Evolutionary conservation across 2,888 invertebrate species (phyloP), one percentile per base, ranked within the genome.

Genomic region (Venusia cambrica): DNA sequence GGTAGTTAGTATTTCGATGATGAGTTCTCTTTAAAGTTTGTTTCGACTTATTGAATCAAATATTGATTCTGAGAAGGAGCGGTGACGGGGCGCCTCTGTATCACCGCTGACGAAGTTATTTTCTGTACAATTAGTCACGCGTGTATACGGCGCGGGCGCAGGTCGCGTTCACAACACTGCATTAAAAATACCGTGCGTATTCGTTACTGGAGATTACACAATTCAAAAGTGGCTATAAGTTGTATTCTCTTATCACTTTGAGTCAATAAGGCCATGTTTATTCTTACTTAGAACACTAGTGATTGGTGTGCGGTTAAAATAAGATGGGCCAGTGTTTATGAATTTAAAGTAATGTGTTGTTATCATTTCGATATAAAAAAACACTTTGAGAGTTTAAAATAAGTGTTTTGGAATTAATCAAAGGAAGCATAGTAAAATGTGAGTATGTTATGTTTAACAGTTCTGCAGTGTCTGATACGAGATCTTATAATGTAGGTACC

Each of bases 91-190:
- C 57, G 56, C 58, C 47, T 65, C 54, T 79, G 81, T 81, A 79
- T 84, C 83, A 81, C 73, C 63, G 70, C 79, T 84, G 83, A 79
- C 83, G 74, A 74, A 81, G 83, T 83, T 85, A 85, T 85, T 85
- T 85, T 85, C 84, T 85, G 85, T 76, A 64, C 73, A 67, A 79
- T 85, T 85, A 85, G 85, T 85, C 85, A 87, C 81, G 64, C 81
- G 73, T 71, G 80, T 79, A 84, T 83, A 83, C 84, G 84, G 73
- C 78, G 78, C 77, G 63, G 42, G 65, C 66, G 68, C 70, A 73
- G 59, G 67, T 62, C 71, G 64, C 62, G 73, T 54, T 39, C 48
- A 38, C 46, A 38, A 34, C 42, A 45, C 30, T 38, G 34, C 44
- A 52, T 50, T 43, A 31, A 51, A 51, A 54, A 45, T 39, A 46